These are phyloP conservation scores for Reinhardtius hippoglossoides DNA, from an alignment of 2,113 vertebrate species.

Conservation along the genomic window DNA sequence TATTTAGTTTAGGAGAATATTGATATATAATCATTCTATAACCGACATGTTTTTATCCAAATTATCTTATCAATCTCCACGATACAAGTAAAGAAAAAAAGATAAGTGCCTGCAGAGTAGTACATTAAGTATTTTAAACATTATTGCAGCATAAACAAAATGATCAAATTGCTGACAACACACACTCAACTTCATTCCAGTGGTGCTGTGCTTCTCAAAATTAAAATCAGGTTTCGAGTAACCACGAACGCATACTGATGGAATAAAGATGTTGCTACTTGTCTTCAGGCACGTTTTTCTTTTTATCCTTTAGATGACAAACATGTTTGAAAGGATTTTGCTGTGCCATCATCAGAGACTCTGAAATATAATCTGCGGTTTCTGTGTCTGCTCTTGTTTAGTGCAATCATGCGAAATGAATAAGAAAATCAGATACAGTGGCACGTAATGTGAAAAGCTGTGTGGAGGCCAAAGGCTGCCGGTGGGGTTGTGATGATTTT, in stretches of 20 bases:
- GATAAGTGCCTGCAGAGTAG: background rate
- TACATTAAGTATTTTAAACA: background rate
- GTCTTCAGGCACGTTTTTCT: constrained; percentile 13
- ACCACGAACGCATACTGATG: constrained; percentile 37
- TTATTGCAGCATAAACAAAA: constrained; percentile 11
- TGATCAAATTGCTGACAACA: background rate
- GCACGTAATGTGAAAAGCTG: background rate
- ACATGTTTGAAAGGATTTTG: constrained; percentile 28
- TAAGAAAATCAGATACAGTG: background rate
- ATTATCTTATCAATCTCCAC: background rate
- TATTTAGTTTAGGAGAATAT: background rate
- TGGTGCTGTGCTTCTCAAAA: constrained; percentile 11
- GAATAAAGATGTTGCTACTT: constrained; percentile 51
- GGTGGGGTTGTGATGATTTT: background rate
- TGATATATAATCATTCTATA: background rate
- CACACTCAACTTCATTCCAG: constrained; percentile 26
- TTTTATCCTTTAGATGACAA: constrained; percentile 28
- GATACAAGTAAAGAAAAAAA: background rate
- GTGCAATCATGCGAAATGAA: constrained; percentile 4
- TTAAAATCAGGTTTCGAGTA: constrained; percentile 38
- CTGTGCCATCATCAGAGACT: constrained; percentile 6
- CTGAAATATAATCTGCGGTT: constrained; percentile 10
- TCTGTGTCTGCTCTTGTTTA: background rate
- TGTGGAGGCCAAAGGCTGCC: background rate
- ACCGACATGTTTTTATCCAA: background rate